Conservation (phyloP, 2,113 vertebrate species). For the Salvelinus alpinus region DNA sequence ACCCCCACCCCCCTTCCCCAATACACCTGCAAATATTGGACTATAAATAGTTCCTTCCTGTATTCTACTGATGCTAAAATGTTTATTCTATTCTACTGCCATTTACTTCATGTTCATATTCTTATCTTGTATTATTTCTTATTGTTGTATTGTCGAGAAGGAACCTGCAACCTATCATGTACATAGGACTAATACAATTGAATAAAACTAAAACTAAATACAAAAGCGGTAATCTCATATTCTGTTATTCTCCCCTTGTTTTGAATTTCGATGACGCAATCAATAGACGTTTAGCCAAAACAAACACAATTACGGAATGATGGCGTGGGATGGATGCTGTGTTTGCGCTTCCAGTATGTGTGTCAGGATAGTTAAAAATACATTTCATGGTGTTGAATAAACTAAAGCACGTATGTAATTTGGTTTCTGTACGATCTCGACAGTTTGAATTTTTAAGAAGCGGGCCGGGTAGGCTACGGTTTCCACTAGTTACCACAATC, state of each 20-base stretch:
- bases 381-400: not conserved
- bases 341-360: constrained; percentile 13
- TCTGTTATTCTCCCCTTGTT: not conserved
- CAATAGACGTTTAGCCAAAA: not conserved
- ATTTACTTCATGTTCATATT: no score
- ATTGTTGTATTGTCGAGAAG: no score
- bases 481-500: no score
- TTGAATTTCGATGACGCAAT: constrained; percentile 28
- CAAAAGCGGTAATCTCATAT: not conserved
- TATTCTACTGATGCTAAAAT: no score
- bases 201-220: not conserved
- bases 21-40: no score
- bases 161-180: no score
- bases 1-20: not conserved
- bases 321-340: constrained; percentile 6
- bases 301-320: not conserved
- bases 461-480: not conserved
- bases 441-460: not conserved
- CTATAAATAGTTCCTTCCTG: no score
- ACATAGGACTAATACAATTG: not conserved
- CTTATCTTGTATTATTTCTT: no score
- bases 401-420: constrained; percentile 6
- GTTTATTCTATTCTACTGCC: no score
- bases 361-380: not conserved
- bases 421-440: constrained; percentile 7